Conservation (phyloP, 2,113 vertebrate genomes). For the Pseudorasbora parva region DNA sequence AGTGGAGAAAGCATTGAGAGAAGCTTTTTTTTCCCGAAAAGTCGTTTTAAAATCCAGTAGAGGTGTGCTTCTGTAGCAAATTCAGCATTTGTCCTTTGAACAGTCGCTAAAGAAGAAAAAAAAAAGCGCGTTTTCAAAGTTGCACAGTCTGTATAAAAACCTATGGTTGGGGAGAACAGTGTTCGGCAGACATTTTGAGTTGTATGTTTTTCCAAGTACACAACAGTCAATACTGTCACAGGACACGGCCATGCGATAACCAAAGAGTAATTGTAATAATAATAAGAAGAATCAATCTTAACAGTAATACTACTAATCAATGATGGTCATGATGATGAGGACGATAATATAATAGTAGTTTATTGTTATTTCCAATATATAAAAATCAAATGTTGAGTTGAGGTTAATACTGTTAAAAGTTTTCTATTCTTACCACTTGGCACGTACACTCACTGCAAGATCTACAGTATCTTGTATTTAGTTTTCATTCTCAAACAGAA, state of each 20-base stretch:
- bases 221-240: conserved; percentile 78
- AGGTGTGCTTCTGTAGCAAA: conserved; percentile 82
- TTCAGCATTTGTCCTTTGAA: conserved; percentile 53
- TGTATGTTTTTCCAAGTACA: conserved; percentile 71
- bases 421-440: conserved; percentile 52
- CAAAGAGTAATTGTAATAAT: conserved; percentile 64
- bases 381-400: conserved; percentile 51
- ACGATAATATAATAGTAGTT: conserved; percentile 49
- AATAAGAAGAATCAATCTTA: conserved; percentile 49
- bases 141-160: conserved; percentile 51
- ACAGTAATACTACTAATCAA: conserved; percentile 47
- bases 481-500: conserved; percentile 67
- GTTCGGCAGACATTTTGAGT: conserved; percentile 62
- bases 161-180: conserved; percentile 55
- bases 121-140: conserved; percentile 26
- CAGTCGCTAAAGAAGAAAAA: conserved; percentile 40
- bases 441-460: conserved; percentile 50
- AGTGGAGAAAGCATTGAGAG: conserved; percentile 44
- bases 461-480: conserved; percentile 63
- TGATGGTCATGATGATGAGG: conserved; percentile 21
- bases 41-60: conserved; percentile 77
- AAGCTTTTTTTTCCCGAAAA: conserved; percentile 69
- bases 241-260: conserved; percentile 77
- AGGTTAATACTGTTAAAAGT: conserved; percentile 62
- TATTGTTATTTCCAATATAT: conserved; percentile 56